Base-by-base conservation (phyloP, 2,113 vertebrate species). In the Numida meleagris region DNA sequence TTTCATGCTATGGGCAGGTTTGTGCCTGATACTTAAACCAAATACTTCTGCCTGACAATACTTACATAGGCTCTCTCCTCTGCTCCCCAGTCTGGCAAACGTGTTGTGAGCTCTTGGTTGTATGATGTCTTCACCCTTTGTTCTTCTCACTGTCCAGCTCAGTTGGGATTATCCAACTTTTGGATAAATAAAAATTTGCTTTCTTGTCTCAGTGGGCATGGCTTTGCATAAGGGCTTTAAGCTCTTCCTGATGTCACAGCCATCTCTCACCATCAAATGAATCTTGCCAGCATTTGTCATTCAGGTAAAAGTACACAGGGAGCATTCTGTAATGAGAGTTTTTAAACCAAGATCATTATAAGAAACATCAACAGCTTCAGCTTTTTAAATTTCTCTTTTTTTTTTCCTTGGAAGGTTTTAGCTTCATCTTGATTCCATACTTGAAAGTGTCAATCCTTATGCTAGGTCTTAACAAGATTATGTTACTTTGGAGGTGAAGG, bases 1-100 rank as follows among this genome's bases (percentile, higher is more conserved):
- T 33, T 89, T 91, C 84, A 71, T 83, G 24, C 42, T 59, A 2
- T 0, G 3, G 45, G 16, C 0, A 0, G 59, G 55, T 0, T 0
- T 40, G 13, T 1, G 1, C 48, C 85, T 42, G 40, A 15, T 73
- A 10, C 33, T 70, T n/a, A 38, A 91, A 67, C 72, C 59, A 71
- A 58, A 53, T 76, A 7, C 31, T 46, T 23, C 27, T 87, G 45
- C 50, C 55, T 50, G 74, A 59, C 29, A 33, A 1, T 34, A 12
- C 43, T 70, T 0, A 0, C 48, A 29, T 66, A 15, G 3, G 57
- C 50, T 6, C 45, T 70, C 31, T 57, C 38, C 38, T 43, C 34
- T 55, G 33, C 8, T 5, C 19, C 31, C 75, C 19, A 33, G 50
- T 38, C 50, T 55, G 50, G 8, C 2, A 0, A 12, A 11, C 0